Conservation (phyloP, 2,797 vertebrate genomes). For the Taenioides sp. region DNA sequence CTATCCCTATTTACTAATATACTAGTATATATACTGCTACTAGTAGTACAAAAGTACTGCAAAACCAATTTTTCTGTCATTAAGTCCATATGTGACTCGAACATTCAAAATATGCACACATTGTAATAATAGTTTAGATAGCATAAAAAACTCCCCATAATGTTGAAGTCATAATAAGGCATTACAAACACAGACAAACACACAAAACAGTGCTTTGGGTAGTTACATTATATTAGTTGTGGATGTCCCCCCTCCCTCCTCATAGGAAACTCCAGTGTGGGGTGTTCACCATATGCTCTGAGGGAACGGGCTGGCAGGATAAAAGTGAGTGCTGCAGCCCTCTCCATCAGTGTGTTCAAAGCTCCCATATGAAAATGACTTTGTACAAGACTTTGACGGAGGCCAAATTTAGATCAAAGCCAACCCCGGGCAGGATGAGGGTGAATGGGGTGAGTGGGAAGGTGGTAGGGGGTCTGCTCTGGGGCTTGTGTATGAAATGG, state of each 20-base stretch:
- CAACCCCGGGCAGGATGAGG: slow-evolving; percentile 47
- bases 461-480: slow-evolving; percentile 30
- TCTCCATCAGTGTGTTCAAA: slow-evolving; percentile 92
- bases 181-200: slow-evolving; percentile 78
- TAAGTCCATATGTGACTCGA: neutral
- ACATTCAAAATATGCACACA: neutral
- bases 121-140: neutral
- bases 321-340: slow-evolving; percentile 84
- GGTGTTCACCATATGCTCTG: slow-evolving; percentile 94
- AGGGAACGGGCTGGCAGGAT: slow-evolving; percentile 85
- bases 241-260: slow-evolving; percentile 80
- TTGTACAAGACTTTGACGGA: slow-evolving; percentile 70
- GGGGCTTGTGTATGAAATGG: slow-evolving; percentile 66
- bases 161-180: neutral
- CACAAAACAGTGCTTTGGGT: slow-evolving; percentile 70
- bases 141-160: neutral
- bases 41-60: neutral
- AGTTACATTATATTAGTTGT: slow-evolving; percentile 54
- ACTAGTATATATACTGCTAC: too few species aligned
- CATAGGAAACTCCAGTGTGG: slow-evolving; percentile 85
- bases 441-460: slow-evolving; percentile 22
- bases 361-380: slow-evolving; percentile 83
- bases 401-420: slow-evolving; percentile 82
- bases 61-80: neutral
- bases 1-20: too few species aligned